phyloP scores from a whole-genome alignment of 2,113 vertebrate species.

The Pseudopipra pipra region DNA sequence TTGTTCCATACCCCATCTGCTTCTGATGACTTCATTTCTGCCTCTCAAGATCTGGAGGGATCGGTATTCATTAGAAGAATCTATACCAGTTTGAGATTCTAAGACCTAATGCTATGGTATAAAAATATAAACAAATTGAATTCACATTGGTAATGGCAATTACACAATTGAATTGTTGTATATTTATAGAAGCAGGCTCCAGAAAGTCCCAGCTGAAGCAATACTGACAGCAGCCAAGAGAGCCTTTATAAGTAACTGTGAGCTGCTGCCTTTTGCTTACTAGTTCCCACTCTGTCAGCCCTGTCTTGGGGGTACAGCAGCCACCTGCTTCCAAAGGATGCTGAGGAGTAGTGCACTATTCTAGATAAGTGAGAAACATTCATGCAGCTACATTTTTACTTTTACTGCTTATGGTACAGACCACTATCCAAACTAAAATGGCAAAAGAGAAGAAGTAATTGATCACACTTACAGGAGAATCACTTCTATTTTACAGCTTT shows the following conservation, averaged over 20 bases:
- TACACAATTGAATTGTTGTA: slow-evolving; percentile 41
- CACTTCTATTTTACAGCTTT: not conserved
- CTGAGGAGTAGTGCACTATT: not conserved
- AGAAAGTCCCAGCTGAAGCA: slow-evolving; percentile 44
- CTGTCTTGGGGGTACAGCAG: not conserved
- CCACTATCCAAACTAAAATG: not conserved
- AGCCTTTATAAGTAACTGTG: not conserved
- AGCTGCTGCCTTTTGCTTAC: not conserved
- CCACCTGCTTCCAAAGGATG: not conserved
- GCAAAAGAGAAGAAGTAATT: not conserved
- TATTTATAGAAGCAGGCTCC: slow-evolving; percentile 53
- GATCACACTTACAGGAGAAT: not conserved
- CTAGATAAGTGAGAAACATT: not conserved
- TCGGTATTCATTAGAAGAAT: not conserved
- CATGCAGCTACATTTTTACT: not conserved
- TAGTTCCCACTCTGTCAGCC: not conserved
- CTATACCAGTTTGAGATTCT: not conserved
- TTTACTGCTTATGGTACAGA: not conserved
- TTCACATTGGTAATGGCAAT: slow-evolving; percentile 40
- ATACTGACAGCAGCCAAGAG: not conserved
- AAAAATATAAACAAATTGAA: slow-evolving; percentile 61
- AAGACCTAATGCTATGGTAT: not conserved
- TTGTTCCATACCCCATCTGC: not conserved
- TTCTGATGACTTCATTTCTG: slow-evolving; percentile 26
- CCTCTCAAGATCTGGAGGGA: not conserved